Evolutionary conservation across 2,888 invertebrate species (phyloP).

Genomic region (Pollenia angustigena): DNA sequence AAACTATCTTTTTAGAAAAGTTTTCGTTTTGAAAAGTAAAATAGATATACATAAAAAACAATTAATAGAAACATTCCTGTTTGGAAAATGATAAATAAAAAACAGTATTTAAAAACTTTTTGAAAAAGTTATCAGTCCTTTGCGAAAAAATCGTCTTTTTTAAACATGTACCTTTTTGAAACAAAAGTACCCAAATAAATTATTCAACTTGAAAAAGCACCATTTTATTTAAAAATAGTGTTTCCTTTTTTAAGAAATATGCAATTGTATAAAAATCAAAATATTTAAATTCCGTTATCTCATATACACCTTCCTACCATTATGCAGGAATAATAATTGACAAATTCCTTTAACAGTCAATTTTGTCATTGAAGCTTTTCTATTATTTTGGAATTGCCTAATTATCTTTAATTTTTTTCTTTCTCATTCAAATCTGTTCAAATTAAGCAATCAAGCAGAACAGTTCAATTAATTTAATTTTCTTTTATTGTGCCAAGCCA

Average conservation of each 20-base stretch:
- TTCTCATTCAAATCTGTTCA: conserved; percentile 37
- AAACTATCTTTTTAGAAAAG: too few relatives aligned
- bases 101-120: too few relatives aligned
- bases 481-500: conserved; percentile 23
- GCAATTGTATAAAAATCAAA: not conserved
- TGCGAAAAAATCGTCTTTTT: not conserved
- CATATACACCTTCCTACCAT: not conserved
- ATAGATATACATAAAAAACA: too few relatives aligned
- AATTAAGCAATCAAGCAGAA: conserved; percentile 62
- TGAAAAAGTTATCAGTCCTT: not conserved
- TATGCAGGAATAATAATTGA: not conserved
- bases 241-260: not conserved
- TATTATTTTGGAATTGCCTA: conserved; percentile 47
- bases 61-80: too few relatives aligned
- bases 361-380: not conserved
- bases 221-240: not conserved
- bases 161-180: not conserved
- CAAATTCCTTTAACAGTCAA: conserved; percentile 21
- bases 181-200: too few relatives aligned
- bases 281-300: not conserved
- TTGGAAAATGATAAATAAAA: too few relatives aligned
- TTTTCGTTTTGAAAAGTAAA: too few relatives aligned
- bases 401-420: conserved; percentile 46
- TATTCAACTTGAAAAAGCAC: not conserved
- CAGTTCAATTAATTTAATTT: conserved; percentile 61